These are phyloP conservation scores for Pongo pygmaeus DNA, from an alignment of 2,113 vertebrate genomes.

Conservation along the genomic window DNA sequence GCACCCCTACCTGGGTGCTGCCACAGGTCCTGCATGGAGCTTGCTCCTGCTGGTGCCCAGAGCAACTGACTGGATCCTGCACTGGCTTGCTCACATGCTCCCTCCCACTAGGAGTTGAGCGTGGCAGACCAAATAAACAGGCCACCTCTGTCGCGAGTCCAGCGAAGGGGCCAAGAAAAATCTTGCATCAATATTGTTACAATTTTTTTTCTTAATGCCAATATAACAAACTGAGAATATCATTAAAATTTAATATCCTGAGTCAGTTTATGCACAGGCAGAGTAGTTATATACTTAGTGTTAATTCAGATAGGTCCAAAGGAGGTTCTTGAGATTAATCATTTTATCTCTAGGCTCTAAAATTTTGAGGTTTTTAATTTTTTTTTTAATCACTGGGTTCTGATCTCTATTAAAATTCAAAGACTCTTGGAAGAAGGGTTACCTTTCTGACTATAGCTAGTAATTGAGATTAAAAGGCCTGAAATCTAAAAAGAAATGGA, in stretches of 20 bases:
- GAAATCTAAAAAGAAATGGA: not conserved
- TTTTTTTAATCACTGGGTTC: conserved; percentile 27
- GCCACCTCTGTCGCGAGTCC: too few species aligned
- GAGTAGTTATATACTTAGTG: not conserved
- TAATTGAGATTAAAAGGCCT: not conserved
- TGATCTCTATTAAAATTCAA: conserved; percentile 40
- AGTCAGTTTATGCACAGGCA: not conserved
- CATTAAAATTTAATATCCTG: not conserved
- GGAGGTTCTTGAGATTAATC: not conserved
- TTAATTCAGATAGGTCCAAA: conserved; percentile 31
- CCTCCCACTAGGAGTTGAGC: too few species aligned
- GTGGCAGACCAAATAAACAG: too few species aligned
- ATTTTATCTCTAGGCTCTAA: conserved; percentile 29
- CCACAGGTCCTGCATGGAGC: too few species aligned
- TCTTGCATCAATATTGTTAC: not conserved
- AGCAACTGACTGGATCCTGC: too few species aligned
- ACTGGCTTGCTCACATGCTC: too few species aligned
- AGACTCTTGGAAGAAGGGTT: not conserved
- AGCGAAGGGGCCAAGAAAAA: too few species aligned
- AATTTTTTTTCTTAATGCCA: not conserved
- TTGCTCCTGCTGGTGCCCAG: too few species aligned
- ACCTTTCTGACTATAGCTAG: not conserved
- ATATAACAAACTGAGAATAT: not conserved
- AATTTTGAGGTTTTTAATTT: not conserved
- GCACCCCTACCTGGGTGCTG: too few species aligned